phyloP scores from a whole-genome alignment of 2,888 invertebrate genomes.

The Iphiclides podalirius region DNA sequence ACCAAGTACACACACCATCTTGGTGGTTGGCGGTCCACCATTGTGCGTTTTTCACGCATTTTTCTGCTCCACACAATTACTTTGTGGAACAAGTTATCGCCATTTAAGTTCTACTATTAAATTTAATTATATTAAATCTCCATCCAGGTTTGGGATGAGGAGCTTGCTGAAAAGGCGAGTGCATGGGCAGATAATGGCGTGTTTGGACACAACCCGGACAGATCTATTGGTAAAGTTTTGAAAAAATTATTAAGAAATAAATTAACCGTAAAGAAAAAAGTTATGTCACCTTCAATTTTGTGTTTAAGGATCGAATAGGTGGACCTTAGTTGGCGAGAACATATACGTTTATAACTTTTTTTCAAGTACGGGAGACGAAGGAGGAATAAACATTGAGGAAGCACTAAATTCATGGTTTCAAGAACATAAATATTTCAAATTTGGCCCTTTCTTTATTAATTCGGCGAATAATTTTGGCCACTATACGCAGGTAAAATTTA shows the following conservation, averaged over 20 bases:
- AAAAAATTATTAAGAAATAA: not conserved
- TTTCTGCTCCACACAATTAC: too few relatives aligned
- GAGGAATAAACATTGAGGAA: conserved; percentile 32
- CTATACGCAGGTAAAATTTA: conserved; percentile 36
- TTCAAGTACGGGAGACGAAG: conserved; percentile 24
- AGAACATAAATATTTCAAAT: conserved; percentile 34
- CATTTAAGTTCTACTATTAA: too few relatives aligned
- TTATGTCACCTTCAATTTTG: not conserved
- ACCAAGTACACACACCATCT: too few relatives aligned
- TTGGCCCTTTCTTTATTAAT: conserved; percentile 31
- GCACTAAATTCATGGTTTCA: conserved; percentile 35
- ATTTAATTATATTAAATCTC: too few relatives aligned
- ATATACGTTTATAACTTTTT: conserved; percentile 30
- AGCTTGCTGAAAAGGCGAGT: conserved; percentile 38
- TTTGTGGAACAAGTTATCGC: too few relatives aligned
- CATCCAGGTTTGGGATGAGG: conserved; percentile 39
- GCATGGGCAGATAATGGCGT: conserved; percentile 36
- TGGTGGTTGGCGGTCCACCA: too few relatives aligned
- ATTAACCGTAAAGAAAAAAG: not conserved
- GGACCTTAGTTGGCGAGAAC: conserved; percentile 38
- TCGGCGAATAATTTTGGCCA: conserved; percentile 33
- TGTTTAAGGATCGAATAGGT: conserved; percentile 33
- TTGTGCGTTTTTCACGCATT: too few relatives aligned
- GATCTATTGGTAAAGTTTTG: conserved; percentile 34
- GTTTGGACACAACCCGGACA: conserved; percentile 37